phyloP scores from a whole-genome alignment of 1,140 invertebrate species.

The Drosophila pallidifrons region DNA sequence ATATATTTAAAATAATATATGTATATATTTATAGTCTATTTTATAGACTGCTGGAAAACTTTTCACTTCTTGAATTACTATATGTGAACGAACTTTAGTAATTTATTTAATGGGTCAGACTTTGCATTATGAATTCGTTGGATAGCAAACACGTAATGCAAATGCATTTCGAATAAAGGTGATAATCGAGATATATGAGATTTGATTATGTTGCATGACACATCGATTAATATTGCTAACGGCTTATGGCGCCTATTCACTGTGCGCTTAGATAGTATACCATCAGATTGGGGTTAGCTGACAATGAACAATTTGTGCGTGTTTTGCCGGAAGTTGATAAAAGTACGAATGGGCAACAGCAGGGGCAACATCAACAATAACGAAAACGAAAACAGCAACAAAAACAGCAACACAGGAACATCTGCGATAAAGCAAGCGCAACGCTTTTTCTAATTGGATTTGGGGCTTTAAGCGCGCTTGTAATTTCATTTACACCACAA shows the following conservation, averaged over 20 bases:
- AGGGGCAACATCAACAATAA: conserved; percentile 33
- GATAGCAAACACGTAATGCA: too few species aligned
- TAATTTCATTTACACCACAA: conserved; percentile 79
- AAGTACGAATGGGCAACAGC: conserved; percentile 21
- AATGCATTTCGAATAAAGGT: too few species aligned
- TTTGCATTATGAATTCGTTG: too few species aligned
- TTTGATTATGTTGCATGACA: background rate
- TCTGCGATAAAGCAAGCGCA: conserved; percentile 60
- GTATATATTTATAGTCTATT: too few species aligned
- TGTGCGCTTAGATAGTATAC: background rate
- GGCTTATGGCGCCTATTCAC: background rate
- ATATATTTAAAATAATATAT: too few species aligned
- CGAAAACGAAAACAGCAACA: conserved; percentile 18
- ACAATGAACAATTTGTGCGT: conserved; percentile 16
- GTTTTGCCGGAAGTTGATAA: conserved; percentile 40
- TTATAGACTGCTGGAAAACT: too few species aligned
- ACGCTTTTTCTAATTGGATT: conserved; percentile 78
- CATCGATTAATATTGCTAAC: background rate
- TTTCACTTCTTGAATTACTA: too few species aligned
- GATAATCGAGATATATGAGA: background rate
- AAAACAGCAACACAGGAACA: conserved; percentile 45
- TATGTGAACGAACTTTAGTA: too few species aligned
- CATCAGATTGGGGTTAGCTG: conserved; percentile 12
- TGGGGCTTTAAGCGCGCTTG: conserved; percentile 80
- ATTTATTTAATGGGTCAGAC: too few species aligned